Base-by-base conservation (phyloP, 2,113 vertebrate species). In the Neotragus moschatus region DNA sequence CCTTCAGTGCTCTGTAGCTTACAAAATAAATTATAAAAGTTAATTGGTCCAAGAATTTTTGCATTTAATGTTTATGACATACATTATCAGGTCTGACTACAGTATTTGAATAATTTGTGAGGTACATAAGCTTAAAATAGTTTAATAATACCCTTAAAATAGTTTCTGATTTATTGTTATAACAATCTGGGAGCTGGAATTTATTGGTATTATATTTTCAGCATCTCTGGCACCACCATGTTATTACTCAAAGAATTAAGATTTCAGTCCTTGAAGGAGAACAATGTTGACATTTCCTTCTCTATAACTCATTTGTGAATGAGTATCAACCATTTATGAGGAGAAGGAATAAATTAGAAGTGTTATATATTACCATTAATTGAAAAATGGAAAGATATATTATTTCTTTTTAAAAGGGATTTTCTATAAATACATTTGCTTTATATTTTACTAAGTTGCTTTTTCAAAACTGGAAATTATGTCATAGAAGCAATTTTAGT, bases 11-110 rank as follows among this genome's bases (percentile, higher is more conserved):
- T 85, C 96, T 97, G 43, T 58, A 86, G 6, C 73, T 84, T 80
- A 97, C 88, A 96, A 81, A 91, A 95, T 84, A 12, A 6, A 90
- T 97, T 94, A 93, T 97, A 97, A 86, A 98, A 53, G 39, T 97
- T 97, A 88, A 96, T 56, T 93, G 53, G 80, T 39, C 66, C 45
- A 87, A 93, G 47, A 51, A 26, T 25, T 86, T 97, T 95, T 86
- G 43, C 21, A 97, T 6, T 96, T 80, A 96, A 12, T 1, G 0
- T 92, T 61, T 92, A 96, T 92, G 84, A 84, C 19, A 21, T 36
- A 75, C 70, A 94, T 82, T 94, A 90, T 33, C 51, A 63, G 2
- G 0, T 87, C 33, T 97, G 81, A 56, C 19, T 92, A 61, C 90
- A 36, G 86, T 94, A 90, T 95, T 88, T 97, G 84, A 90, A 91